Percentiles rank a stretch among this genome's conserved stretches.
Conservation (phyloP, 2,113 vertebrate genomes). For the Rynchops niger region DNA sequence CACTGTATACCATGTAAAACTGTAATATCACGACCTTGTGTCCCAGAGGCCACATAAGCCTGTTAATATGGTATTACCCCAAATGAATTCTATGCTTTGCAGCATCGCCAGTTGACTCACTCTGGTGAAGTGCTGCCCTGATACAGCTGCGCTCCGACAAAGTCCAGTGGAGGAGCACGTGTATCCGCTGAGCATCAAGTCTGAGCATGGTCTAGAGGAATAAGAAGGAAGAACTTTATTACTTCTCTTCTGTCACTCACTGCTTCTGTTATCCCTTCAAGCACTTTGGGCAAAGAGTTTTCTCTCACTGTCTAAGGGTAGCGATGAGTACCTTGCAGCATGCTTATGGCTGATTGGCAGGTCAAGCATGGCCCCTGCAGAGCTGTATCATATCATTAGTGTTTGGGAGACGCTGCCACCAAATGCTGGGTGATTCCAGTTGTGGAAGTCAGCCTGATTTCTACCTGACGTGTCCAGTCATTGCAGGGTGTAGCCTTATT, state of each 20-base stretch:
- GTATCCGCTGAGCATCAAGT: not conserved
- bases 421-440: not conserved
- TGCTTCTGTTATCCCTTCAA: not conserved
- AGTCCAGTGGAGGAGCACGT: not conserved
- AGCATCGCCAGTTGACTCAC: not conserved
- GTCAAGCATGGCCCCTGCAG: not conserved
- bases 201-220: not conserved
- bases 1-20: not conserved
- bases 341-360: not conserved
- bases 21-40: not conserved
- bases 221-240: not conserved
- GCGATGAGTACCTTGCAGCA: not conserved
- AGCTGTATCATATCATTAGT: not conserved
- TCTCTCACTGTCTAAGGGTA: not conserved
- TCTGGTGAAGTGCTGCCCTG: not conserved
- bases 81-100: not conserved
- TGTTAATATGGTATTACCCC: not conserved
- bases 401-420: not conserved
- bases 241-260: not conserved
- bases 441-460: not conserved
- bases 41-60: not conserved
- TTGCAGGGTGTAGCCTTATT: not conserved
- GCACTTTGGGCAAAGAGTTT: not conserved
- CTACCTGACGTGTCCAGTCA: not conserved
- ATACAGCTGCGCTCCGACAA: not conserved